Percentiles rank a stretch among this genome's conserved stretches.
Conservation (phyloP, 1,140 invertebrate genomes). For the Ridgeia piscesae region DNA sequence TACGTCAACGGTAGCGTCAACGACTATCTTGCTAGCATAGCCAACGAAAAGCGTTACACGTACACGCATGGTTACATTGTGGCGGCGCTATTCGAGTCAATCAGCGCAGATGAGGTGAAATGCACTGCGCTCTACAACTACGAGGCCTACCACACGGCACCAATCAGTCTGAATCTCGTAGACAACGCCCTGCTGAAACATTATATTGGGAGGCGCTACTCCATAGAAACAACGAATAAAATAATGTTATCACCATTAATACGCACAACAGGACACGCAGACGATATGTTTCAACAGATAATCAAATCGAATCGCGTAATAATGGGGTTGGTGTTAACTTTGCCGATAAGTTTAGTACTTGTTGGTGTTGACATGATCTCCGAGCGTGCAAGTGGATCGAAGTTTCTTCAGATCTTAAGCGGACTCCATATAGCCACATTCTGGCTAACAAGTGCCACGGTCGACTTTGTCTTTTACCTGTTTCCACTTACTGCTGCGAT, state of each 20-base stretch:
- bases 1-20: neutral
- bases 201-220: neutral
- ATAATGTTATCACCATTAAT: neutral
- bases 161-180: slow-evolving; percentile 7
- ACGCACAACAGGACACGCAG: neutral
- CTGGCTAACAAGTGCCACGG: neutral
- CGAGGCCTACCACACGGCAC: slow-evolving; percentile 14
- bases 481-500: neutral
- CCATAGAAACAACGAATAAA: neutral
- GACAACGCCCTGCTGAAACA: neutral
- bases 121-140: neutral
- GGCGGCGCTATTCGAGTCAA: neutral
- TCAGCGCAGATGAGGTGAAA: neutral
- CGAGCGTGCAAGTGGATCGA: neutral
- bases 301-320: neutral
- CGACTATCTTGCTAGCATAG: neutral
- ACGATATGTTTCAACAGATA: too few species aligned
- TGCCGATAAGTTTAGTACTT: neutral
- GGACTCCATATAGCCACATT: neutral
- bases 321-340: neutral
- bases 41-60: neutral
- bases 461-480: neutral
- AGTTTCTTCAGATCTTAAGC: neutral
- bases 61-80: neutral
- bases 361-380: neutral